These are phyloP conservation scores for Muntiacus muntjak DNA, from an alignment of 2,113 vertebrate species.

Conservation along the genomic window DNA sequence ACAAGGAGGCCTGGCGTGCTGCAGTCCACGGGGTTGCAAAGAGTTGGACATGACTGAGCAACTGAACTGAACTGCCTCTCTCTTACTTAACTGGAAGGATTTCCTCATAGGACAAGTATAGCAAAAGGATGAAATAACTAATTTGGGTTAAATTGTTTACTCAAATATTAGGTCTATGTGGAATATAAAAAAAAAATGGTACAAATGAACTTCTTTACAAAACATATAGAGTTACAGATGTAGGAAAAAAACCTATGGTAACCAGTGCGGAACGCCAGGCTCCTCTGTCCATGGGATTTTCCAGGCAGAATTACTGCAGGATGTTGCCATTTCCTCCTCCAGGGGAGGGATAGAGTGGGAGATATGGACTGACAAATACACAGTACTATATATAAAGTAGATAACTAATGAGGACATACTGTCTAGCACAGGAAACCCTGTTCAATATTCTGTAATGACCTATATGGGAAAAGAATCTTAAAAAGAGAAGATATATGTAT, in stretches of 20 bases:
- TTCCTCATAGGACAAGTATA: not conserved
- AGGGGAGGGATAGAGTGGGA: not conserved
- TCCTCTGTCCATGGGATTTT: not conserved
- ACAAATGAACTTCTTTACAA: not conserved
- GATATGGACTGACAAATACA: not conserved
- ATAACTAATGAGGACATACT: not conserved
- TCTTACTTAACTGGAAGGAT: not conserved
- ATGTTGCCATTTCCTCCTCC: not conserved
- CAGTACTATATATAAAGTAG: not conserved
- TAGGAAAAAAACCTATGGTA: not conserved
- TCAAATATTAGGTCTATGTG: not conserved
- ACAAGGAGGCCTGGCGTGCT: not conserved
- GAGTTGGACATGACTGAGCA: not conserved
- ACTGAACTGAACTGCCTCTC: not conserved
- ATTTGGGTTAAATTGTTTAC: not conserved
- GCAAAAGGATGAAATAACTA: not conserved
- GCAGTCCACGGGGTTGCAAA: not conserved
- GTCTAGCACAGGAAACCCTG: not conserved
- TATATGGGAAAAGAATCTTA: not conserved
- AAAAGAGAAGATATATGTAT: not conserved
- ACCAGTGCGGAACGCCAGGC: not conserved
- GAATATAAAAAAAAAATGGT: not conserved
- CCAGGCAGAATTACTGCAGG: not conserved
- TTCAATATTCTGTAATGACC: not conserved
- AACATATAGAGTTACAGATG: not conserved